Percentiles rank a stretch among this genome's conserved stretches.
These are phyloP conservation scores for Hemiprocne comata DNA, from an alignment of 2,113 vertebrate genomes.

Conservation along the genomic window DNA sequence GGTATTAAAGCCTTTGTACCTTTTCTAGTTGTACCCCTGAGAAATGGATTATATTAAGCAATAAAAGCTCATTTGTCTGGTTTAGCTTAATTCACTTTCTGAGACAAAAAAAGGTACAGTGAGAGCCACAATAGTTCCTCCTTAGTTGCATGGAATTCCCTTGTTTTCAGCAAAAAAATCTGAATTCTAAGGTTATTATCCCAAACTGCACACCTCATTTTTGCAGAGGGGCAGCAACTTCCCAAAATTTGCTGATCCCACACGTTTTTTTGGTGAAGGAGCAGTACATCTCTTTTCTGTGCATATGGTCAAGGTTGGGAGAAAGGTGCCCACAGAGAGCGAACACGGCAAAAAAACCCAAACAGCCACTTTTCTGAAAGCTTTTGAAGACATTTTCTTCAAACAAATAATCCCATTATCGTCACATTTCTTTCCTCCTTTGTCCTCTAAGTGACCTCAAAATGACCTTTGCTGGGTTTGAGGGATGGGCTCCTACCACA, in stretches of 20 bases:
- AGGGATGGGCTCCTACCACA: background rate
- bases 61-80: background rate
- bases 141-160: background rate
- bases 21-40: background rate
- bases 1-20: background rate
- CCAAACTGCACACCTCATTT: background rate
- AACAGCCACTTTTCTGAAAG: background rate
- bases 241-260: background rate
- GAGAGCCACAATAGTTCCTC: background rate
- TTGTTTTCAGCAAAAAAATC: background rate
- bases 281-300: background rate
- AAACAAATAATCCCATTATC: background rate
- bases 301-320: background rate
- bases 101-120: background rate
- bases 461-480: background rate
- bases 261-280: background rate
- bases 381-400: background rate
- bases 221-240: background rate
- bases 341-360: background rate
- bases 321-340: background rate
- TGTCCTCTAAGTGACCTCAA: background rate
- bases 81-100: background rate
- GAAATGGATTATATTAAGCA: slow-evolving; percentile 8
- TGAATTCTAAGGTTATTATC: background rate
- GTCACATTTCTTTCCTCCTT: background rate